Evolutionary conservation across 2,888 invertebrate genomes (phyloP).

Genomic region (Papilio elwesi): DNA sequence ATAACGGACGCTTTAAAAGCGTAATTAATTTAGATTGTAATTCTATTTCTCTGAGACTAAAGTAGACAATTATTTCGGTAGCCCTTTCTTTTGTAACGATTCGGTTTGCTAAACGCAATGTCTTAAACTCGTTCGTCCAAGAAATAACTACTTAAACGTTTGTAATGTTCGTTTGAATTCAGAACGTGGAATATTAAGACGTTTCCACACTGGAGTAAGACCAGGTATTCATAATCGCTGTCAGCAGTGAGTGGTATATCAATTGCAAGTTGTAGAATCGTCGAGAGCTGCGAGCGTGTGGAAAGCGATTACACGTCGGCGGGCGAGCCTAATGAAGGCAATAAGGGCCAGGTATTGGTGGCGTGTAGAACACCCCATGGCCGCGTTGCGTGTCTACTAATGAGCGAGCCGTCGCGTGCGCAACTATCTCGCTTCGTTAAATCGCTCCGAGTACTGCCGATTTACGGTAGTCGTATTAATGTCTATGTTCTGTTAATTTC

Average conservation of each 20-base stretch:
- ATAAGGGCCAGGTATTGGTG: constrained; percentile 52
- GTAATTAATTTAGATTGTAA: constrained; percentile 85
- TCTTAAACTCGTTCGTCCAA: constrained; percentile 79
- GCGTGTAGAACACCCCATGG: constrained; percentile 52
- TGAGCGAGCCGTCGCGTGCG: constrained; percentile 77
- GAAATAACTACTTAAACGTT: constrained; percentile 51
- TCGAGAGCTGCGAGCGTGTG: constrained; percentile 53
- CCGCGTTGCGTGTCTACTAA: constrained; percentile 75
- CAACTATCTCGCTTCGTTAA: constrained; percentile 71
- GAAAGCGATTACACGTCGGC: constrained; percentile 63
- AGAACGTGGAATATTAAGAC: constrained; percentile 19
- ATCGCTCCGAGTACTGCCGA: constrained; percentile 64
- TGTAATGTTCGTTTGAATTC: constrained; percentile 7
- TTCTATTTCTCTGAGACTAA: constrained; percentile 83
- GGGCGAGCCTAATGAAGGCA: constrained; percentile 68
- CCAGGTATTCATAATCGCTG: constrained; percentile 30
- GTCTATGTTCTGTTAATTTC: constrained; percentile 60
- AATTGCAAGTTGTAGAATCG: constrained; percentile 24
- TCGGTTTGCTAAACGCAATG: constrained; percentile 80
- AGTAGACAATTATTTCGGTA: constrained; percentile 84
- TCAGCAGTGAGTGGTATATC: constrained; percentile 25
- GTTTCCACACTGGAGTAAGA: constrained; percentile 2
- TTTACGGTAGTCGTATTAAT: constrained; percentile 50
- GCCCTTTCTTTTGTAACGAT: constrained; percentile 82
- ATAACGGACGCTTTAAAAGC: constrained; percentile 85